Base-by-base conservation (phyloP, 2,113 vertebrate species). In the Ctenodactylus gundi region DNA sequence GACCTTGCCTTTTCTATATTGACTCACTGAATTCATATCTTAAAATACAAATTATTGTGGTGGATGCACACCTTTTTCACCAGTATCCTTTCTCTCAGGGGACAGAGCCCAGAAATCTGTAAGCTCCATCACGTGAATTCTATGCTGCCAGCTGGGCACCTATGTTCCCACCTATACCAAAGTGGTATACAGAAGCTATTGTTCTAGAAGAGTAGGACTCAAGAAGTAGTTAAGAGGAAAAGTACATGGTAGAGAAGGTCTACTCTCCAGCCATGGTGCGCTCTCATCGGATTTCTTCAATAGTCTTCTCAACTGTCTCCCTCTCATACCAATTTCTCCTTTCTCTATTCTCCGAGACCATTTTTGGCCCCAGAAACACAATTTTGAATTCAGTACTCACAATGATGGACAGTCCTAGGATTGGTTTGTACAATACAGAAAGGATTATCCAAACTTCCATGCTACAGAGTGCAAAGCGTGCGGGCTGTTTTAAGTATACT, bases 161-260 rank as follows among this genome's bases (percentile, higher is more conserved):
- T 39, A 5, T 21, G 34, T 44, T n/a, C n/a, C n/a, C n/a, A n/a
- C n/a, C n/a, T n/a, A n/a, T n/a, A n/a, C 46, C 20, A 81, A 41
- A 36, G 0, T 36, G 21, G 2, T 7, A 11, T 3, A 23, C n/a
- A n/a, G 31, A 83, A 75, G 21, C 20, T n/a, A 73, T 3, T 53
- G 29, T 29, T 81, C 67, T 46, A 34, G 7, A 36, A 46, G 39
- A 73, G 31, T 1, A 86, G 49, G 31, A 55, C 34, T 76, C 39
- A 29, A 90, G 36, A 67, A 88, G 75, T 12, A 78, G 36, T 2
- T 21, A 21, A 27, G 36, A 46, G 10, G 17, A 17, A 13, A 78
- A 64, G 14, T 2, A 3, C 0, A 13, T 3, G 17, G n/a, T 70
- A 9, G 14, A 7, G 4, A 20, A 27, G 51, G 4, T 34, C 29